Evolutionary conservation across 2,888 invertebrate genomes (phyloP).

Genomic region (Aethes cnicana): DNA sequence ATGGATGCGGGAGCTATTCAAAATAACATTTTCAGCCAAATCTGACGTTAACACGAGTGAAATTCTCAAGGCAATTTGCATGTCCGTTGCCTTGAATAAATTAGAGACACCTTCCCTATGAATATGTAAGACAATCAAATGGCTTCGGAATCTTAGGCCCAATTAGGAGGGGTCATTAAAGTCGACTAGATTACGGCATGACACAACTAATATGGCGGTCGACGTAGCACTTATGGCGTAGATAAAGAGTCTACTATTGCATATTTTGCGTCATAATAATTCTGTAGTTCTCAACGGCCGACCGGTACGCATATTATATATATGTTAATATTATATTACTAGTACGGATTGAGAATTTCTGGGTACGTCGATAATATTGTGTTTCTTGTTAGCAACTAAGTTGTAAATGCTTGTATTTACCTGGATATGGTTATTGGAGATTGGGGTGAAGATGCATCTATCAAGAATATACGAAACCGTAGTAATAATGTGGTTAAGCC

Average conservation of each 20-base stretch:
- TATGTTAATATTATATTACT: too few relatives aligned
- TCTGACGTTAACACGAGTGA: conserved; percentile 81
- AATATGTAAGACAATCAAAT: conserved; percentile 78
- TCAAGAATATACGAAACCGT: too few relatives aligned
- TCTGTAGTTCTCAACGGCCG: too few relatives aligned
- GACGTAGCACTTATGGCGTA: too few relatives aligned
- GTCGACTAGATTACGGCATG: conserved; percentile 67
- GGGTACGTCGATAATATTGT: conserved; percentile 19
- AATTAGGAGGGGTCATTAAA: conserved; percentile 77
- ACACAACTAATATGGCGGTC: too few relatives aligned
- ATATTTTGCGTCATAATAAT: too few relatives aligned
- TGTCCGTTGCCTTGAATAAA: conserved; percentile 80
- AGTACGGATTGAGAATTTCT: conserved; percentile 7
- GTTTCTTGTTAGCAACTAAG: conserved; percentile 14
- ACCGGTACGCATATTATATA: conserved; percentile 42
- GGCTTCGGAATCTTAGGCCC: conserved; percentile 77
- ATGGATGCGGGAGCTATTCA: conserved; percentile 76
- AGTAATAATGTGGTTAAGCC: too few relatives aligned
- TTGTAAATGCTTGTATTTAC: too few relatives aligned
- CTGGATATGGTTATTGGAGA: too few relatives aligned
- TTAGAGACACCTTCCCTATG: conserved; percentile 77
- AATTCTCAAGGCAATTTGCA: conserved; percentile 77
- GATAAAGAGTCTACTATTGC: too few relatives aligned
- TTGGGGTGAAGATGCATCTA: too few relatives aligned
- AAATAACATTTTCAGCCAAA: conserved; percentile 76